Percentiles rank a stretch among this genome's conserved stretches.
Conservation (phyloP, 2,113 vertebrate genomes). For the Galeopterus variegatus region DNA sequence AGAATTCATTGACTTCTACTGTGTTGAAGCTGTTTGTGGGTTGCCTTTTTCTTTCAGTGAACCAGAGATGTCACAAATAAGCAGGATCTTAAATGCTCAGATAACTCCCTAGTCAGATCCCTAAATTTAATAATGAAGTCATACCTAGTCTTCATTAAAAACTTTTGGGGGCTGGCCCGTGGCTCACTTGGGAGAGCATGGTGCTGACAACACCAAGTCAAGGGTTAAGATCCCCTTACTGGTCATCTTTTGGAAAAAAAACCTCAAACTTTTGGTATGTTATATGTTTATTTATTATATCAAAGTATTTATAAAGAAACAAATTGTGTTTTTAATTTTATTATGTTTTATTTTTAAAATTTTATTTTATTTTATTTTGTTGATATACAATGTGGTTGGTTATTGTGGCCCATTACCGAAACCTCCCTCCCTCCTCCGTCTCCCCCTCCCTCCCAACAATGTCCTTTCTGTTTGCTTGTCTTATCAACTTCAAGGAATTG, state of each 20-base stretch:
- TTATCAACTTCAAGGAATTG: too few relatives aligned
- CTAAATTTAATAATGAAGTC: neutral
- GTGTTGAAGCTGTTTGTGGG: neutral
- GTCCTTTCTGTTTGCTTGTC: too few relatives aligned
- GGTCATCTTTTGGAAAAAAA: too few relatives aligned
- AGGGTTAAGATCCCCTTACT: too few relatives aligned
- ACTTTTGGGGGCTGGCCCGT: neutral
- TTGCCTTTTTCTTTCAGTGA: neutral
- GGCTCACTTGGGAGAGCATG: too few relatives aligned
- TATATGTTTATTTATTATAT: neutral
- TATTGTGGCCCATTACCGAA: too few relatives aligned
- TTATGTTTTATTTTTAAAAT: neutral
- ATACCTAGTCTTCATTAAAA: slow-evolving; percentile 15
- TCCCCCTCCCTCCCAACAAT: too few relatives aligned
- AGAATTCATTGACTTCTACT: neutral
- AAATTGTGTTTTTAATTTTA: neutral
- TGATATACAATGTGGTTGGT: too few relatives aligned
- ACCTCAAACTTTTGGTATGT: too few relatives aligned
- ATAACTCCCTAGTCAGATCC: neutral
- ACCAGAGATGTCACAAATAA: neutral
- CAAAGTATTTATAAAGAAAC: neutral
- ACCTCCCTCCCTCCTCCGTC: too few relatives aligned
- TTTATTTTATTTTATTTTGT: too few relatives aligned
- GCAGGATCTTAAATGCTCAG: neutral
- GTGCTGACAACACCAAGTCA: too few relatives aligned